Evolutionary conservation across 2,888 invertebrate species (phyloP).

Genomic region (Orchesellides sinensis): DNA sequence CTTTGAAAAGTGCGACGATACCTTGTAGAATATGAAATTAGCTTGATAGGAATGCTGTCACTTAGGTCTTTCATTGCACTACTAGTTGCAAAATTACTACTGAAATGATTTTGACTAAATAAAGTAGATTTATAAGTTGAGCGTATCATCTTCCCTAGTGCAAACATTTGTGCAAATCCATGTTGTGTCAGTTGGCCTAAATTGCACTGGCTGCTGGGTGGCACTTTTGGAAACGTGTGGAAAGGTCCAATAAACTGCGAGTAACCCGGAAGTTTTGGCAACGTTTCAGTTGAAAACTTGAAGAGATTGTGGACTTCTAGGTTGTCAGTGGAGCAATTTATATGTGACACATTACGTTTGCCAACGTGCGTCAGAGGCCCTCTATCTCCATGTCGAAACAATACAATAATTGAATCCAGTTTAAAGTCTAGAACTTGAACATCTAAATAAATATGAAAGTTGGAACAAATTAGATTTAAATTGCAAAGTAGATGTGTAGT

Average conservation of each 20-base stretch:
- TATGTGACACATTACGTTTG: constrained; percentile 83
- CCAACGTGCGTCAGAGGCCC: constrained; percentile 89
- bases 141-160: constrained; percentile 84
- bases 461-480: background rate
- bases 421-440: constrained; percentile 81
- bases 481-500: no score
- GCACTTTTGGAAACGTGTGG: constrained; percentile 89
- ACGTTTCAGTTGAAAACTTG: constrained; percentile 68
- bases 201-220: constrained; percentile 84
- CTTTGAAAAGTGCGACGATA: constrained; percentile 95
- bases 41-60: constrained; percentile 75
- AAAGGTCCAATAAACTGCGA: constrained; percentile 87
- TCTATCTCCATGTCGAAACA: constrained; percentile 93
- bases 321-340: constrained; percentile 82
- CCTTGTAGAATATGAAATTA: constrained; percentile 75
- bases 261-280: constrained; percentile 79
- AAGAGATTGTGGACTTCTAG: constrained; percentile 76
- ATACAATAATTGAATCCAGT: constrained; percentile 84
- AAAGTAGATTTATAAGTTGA: constrained; percentile 79
- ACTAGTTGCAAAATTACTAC: constrained; percentile 51
- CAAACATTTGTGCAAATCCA: constrained; percentile 89
- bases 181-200: constrained; percentile 89
- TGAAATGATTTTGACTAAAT: constrained; percentile 62
- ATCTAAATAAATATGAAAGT: constrained; percentile 76
- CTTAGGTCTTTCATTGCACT: constrained; percentile 58